Conservation (phyloP, 2,113 vertebrate species). For the Alethe castanea region DNA sequence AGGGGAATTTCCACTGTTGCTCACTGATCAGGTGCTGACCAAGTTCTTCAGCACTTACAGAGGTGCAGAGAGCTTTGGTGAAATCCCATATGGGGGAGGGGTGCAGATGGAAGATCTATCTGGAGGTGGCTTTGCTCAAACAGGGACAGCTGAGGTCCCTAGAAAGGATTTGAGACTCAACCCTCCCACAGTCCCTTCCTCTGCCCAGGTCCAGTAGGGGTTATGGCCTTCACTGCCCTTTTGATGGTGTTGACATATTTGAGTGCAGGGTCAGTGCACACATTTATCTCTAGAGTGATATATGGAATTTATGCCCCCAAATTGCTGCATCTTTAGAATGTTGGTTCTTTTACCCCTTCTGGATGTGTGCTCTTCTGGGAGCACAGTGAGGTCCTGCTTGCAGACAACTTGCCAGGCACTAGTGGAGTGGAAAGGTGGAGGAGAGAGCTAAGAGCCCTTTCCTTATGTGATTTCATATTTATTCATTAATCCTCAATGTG, state of each 20-base stretch:
- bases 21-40: background rate
- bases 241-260: fast-evolving
- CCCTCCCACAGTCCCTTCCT: background rate
- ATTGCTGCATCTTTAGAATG: background rate
- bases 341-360: background rate
- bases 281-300: too few species aligned
- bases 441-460: background rate
- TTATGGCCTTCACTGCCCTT: background rate
- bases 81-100: background rate
- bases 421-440: background rate
- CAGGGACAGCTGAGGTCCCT: background rate
- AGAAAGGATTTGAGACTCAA: background rate
- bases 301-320: background rate
- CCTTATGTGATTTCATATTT: background rate
- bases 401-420: background rate
- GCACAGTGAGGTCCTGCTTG: fast-evolving
- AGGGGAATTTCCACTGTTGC: background rate
- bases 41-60: background rate
- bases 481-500: background rate
- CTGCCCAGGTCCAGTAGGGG: fast-evolving
- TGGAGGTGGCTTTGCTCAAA: background rate
- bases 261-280: background rate
- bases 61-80: background rate
- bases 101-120: background rate
- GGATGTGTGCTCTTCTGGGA: background rate